Percentiles rank a stretch among this genome's conserved stretches.
These are phyloP conservation scores for Pelodytes ibericus DNA, from an alignment of 2,797 vertebrate genomes.

Conservation along the genomic window DNA sequence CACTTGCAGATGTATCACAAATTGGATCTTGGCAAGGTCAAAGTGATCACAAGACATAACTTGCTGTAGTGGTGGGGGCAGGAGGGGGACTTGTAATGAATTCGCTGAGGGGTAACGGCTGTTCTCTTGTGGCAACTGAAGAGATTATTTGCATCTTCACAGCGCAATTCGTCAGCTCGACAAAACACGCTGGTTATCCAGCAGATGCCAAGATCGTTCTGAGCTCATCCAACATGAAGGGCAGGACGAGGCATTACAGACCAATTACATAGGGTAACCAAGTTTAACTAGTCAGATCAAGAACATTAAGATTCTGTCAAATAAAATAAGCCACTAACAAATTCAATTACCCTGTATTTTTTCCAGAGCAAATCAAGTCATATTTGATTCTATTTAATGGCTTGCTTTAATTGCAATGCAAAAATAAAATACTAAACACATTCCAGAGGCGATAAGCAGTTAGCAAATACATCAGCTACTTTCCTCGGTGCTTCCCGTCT, in stretches of 20 bases:
- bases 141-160: background rate
- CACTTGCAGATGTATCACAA: background rate
- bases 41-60: background rate
- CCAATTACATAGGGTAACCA: slow-evolving; percentile 72
- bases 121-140: slow-evolving; percentile 17
- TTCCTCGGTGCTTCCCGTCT: too few relatives aligned
- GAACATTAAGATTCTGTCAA: slow-evolving; percentile 70
- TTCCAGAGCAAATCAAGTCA: slow-evolving; percentile 64
- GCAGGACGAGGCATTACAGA: slow-evolving; percentile 59
- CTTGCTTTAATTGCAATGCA: slow-evolving; percentile 63
- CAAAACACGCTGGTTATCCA: background rate
- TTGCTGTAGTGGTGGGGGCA: slow-evolving; percentile 10
- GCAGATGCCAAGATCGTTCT: slow-evolving; percentile 9
- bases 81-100: background rate
- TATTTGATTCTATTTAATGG: slow-evolving; percentile 67
- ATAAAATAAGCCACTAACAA: slow-evolving; percentile 73
- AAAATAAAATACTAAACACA: slow-evolving; percentile 9
- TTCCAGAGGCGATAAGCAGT: slow-evolving; percentile 14
- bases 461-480: fast-evolving
- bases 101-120: slow-evolving; percentile 8
- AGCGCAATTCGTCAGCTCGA: background rate
- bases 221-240: slow-evolving; percentile 59
- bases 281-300: slow-evolving; percentile 73
- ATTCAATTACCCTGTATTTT: slow-evolving; percentile 72
- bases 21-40: background rate